Percentiles rank a stretch among this genome's conserved stretches.
Evolutionary conservation across 2,797 vertebrate species (phyloP).

Genomic region (Heterohyrax brucei): DNA sequence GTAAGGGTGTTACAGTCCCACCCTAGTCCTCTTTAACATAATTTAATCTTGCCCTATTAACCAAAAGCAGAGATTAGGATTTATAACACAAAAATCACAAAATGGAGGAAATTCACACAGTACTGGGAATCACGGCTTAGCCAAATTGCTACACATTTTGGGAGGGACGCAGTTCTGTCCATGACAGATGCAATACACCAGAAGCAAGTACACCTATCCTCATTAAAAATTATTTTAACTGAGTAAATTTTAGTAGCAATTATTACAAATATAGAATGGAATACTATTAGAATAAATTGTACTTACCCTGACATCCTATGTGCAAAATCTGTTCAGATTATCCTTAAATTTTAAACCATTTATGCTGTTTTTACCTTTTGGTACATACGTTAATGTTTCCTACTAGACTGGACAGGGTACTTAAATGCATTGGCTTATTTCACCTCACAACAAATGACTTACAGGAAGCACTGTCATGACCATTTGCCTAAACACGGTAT

Average conservation of each 20-base stretch:
- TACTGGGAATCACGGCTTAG: no score
- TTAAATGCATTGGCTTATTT: not conserved
- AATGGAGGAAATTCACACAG: no score
- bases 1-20: no score
- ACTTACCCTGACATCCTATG: not conserved
- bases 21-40: no score
- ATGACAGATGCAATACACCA: not conserved
- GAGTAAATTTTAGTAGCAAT: not conserved
- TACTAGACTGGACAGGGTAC: not conserved
- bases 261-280: not conserved
- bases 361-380: not conserved
- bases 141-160: no score
- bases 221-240: constrained; percentile 36
- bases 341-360: not conserved
- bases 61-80: no score
- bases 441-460: not conserved
- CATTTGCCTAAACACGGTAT: not conserved
- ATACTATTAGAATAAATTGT: not conserved
- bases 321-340: not conserved
- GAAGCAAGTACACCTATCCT: not conserved
- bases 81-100: no score
- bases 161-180: no score
- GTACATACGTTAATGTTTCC: not conserved
- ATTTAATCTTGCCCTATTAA: no score
- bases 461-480: not conserved